Base-by-base conservation (phyloP, 2,113 vertebrate species). In the Prolemur simus region DNA sequence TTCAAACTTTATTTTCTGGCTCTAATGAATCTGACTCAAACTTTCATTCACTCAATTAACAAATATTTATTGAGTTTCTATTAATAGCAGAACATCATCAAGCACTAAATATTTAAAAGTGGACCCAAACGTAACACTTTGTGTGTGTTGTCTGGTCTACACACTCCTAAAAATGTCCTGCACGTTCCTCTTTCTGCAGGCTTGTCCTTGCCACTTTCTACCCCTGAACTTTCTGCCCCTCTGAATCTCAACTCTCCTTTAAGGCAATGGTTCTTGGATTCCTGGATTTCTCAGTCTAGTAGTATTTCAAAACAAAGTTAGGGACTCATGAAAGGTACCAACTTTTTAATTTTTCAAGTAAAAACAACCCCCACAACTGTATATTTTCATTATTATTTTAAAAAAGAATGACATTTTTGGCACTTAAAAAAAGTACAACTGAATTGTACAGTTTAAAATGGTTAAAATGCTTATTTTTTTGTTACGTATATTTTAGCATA, bases 371-470 rank as follows among this genome's bases (percentile, higher is more conserved):
- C 5, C 25, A 45, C 20, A 39, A 21, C 20, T 69, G 17, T 52
- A 29, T 80, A 32, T 60, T 90, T 77, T 92, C 71, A 74, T 78
- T 83, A 60, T 82, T 94, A 83, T 78, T 89, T 96, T 66, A 56
- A 10, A 78, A 52, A 87, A 37, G 54, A 68, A 80, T 34, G 66
- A 42, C 8, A 78, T 54, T 87, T 87, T 94, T 9, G 86, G 54
- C 20, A 49, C 45, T 84, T 80, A 88, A 80, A 64, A 56, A 89
- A 83, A 87, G 47, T 90, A 66, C 89, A 73, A 15, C 25, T 63
- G n/a, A 54, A 73, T 8, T 34, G 2, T 73, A 66, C 4, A 82
- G 3, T 78, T 60, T 68, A 64, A 89, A 88, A 89, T 95, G 10
- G 37, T 66, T 64, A 54, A 91, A 85, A 58, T 56, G n/a, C 47